These are phyloP conservation scores for Sipha flava DNA, from an alignment of 1,140 invertebrate species.

Conservation along the genomic window DNA sequence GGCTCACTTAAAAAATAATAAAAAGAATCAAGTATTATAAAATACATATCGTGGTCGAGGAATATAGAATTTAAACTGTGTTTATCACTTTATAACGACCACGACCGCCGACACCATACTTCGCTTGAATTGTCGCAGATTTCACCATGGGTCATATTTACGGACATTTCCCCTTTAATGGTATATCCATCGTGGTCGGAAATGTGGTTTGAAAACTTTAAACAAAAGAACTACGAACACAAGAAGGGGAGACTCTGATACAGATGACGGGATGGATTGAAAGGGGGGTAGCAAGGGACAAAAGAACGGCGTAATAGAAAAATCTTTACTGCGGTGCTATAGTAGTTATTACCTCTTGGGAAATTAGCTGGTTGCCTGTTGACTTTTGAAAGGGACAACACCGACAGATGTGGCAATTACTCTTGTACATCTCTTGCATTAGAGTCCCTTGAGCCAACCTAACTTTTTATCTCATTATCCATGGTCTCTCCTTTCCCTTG, in stretches of 20 bases:
- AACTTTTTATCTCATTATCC: slow-evolving; percentile 30
- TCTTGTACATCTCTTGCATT: slow-evolving; percentile 20
- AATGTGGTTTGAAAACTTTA: background rate
- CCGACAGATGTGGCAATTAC: slow-evolving; percentile 24
- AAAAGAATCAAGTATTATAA: too few relatives aligned
- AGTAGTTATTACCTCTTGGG: slow-evolving; percentile 30
- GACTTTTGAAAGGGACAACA: slow-evolving; percentile 30
- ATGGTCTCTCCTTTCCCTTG: background rate
- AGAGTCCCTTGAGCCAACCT: slow-evolving; percentile 15
- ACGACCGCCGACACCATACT: background rate
- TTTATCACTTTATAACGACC: slow-evolving; percentile 12
- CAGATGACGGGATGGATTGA: background rate
- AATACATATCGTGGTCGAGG: too few relatives aligned
- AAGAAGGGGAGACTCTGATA: background rate
- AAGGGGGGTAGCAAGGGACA: background rate
- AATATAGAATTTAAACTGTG: background rate
- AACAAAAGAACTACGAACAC: background rate
- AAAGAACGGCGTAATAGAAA: slow-evolving; percentile 29
- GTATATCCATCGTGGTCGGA: background rate
- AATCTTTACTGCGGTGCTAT: slow-evolving; percentile 1
- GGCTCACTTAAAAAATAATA: too few relatives aligned
- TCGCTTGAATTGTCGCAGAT: background rate
- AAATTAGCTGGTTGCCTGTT: slow-evolving; percentile 29
- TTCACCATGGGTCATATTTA: background rate
- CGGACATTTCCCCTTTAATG: background rate